Percentiles rank a stretch among this genome's conserved stretches.
Evolutionary conservation across 2,888 invertebrate genomes (phyloP).

Genomic region (Mylabris sibirica): DNA sequence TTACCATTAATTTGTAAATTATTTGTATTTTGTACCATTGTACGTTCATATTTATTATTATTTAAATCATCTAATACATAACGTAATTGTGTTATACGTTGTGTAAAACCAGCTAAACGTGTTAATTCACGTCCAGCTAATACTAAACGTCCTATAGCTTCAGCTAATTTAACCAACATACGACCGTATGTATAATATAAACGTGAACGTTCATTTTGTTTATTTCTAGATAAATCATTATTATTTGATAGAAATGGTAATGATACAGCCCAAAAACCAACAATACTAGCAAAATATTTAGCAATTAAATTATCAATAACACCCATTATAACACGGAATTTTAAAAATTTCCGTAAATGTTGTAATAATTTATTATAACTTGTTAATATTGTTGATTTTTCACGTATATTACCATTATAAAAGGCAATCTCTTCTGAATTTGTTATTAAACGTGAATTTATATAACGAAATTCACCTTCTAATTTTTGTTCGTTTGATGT

Average conservation of each 20-base stretch:
- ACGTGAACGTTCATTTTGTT: constrained; percentile 81
- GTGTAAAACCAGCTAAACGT: constrained; percentile 91
- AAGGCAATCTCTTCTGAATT: constrained; percentile 95
- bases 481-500: constrained; percentile 92
- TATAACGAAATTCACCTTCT: constrained; percentile 98
- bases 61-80: constrained; percentile 85
- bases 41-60: constrained; percentile 74
- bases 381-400: constrained; percentile 84
- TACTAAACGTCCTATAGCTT: constrained; percentile 94
- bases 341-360: constrained; percentile 86
- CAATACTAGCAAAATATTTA: constrained; percentile 95
- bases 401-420: constrained; percentile 84
- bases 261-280: constrained; percentile 95
- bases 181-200: constrained; percentile 95
- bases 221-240: constrained; percentile 69
- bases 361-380: constrained; percentile 88
- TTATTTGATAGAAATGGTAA: constrained; percentile 86
- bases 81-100: constrained; percentile 88
- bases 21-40: constrained; percentile 68
- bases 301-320: constrained; percentile 95
- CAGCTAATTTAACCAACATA: constrained; percentile 95
- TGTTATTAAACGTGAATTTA: constrained; percentile 93
- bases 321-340: constrained; percentile 91
- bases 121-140: constrained; percentile 95
- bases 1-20: constrained; percentile 70